These are phyloP conservation scores for Trochalopteron elliotii DNA, from an alignment of 2,113 vertebrate species.

Conservation along the genomic window DNA sequence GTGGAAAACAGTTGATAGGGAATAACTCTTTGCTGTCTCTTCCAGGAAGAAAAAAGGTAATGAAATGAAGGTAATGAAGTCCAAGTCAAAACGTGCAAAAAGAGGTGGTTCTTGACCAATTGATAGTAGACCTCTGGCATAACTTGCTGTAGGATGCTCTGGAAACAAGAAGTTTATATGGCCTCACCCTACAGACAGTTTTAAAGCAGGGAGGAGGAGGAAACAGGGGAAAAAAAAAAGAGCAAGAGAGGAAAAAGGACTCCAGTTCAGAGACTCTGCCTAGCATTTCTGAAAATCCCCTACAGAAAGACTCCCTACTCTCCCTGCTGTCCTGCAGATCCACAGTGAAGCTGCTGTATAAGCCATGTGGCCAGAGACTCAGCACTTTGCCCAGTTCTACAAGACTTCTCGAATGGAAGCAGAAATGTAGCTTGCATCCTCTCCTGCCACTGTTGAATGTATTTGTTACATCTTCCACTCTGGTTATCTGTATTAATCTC, in stretches of 20 bases:
- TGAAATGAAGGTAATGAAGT: not conserved
- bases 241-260: fast-evolving
- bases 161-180: not conserved
- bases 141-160: not conserved
- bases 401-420: not conserved
- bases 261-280: not conserved
- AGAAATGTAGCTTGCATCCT: not conserved
- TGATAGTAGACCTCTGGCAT: not conserved
- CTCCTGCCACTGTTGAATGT: not conserved
- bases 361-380: not conserved
- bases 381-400: not conserved
- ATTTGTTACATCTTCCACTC: not conserved
- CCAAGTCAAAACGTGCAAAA: not conserved
- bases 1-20: not conserved
- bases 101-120: not conserved
- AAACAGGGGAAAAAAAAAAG: not conserved
- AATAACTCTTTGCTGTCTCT: not conserved
- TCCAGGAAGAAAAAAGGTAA: not conserved
- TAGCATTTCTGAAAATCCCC: not conserved
- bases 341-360: not conserved
- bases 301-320: not conserved
- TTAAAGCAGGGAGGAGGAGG: not conserved
- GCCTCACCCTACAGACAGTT: not conserved
- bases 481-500: not conserved
- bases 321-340: not conserved